Conservation (phyloP, 2,888 invertebrate genomes). For the Drosophila meridiana region DNA sequence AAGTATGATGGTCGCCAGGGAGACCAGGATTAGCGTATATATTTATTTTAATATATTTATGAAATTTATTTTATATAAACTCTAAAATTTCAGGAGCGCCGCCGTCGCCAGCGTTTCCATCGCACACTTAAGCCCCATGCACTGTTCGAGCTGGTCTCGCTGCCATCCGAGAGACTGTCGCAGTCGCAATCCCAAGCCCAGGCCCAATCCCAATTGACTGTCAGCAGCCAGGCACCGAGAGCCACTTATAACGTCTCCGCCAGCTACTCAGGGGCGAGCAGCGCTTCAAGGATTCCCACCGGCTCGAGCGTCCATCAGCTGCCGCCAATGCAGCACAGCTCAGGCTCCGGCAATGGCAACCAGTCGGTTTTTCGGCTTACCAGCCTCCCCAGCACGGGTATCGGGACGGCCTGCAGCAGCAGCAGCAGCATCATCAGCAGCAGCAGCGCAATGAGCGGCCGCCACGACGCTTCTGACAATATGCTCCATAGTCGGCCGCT, state of each 20-base stretch:
- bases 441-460: neutral
- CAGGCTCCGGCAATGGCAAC: neutral
- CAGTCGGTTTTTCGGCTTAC: constrained; percentile 64
- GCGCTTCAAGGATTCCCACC: neutral
- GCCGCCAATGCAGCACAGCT: neutral
- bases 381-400: constrained; percentile 48
- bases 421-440: neutral
- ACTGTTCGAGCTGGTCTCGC: constrained; percentile 35
- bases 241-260: constrained; percentile 3
- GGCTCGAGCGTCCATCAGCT: neutral
- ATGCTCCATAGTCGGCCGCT: constrained; percentile 16
- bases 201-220: neutral
- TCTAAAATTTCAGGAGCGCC: constrained; percentile 32
- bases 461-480: neutral
- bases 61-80: neutral
- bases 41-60: too few relatives aligned
- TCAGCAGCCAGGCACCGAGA: neutral
- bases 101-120: constrained; percentile 44
- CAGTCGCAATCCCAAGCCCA: neutral
- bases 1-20: fast-evolving
- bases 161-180: neutral
- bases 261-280: neutral
- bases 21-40: constrained; percentile 14
- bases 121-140: constrained; percentile 36
- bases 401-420: constrained; percentile 36